phyloP scores from a whole-genome alignment of 2,113 vertebrate species.

The Hystrix brachyura region DNA sequence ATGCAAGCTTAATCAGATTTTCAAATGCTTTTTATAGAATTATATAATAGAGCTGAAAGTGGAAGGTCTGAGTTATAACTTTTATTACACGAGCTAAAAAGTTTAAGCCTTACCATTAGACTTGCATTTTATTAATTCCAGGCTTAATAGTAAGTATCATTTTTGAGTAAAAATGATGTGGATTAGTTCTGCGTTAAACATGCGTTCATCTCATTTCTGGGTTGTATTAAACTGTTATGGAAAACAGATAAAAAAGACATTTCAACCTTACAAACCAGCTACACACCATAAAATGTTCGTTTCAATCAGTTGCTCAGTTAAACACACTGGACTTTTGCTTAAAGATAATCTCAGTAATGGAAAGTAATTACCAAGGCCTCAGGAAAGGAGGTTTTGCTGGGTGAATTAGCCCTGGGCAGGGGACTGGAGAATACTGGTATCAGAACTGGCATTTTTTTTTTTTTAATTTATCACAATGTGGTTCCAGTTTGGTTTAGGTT shows the following conservation, averaged over 20 bases:
- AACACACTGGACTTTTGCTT: background rate
- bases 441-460: background rate
- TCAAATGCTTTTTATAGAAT: conserved; percentile 52
- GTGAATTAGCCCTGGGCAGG: background rate
- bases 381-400: background rate
- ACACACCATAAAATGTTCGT: background rate
- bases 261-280: conserved; percentile 35
- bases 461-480: background rate
- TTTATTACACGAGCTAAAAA: background rate
- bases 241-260: background rate
- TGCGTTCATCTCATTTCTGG: conserved; percentile 30
- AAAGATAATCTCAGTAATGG: conserved; percentile 37
- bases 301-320: background rate
- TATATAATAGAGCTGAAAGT: conserved; percentile 29
- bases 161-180: conserved; percentile 35
- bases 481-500: background rate
- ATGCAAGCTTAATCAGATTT: conserved; percentile 54
- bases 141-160: background rate
- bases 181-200: conserved; percentile 70
- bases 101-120: conserved; percentile 50
- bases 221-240: conserved; percentile 49
- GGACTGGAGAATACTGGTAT: background rate
- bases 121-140: conserved; percentile 14
- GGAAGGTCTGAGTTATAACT: conserved; percentile 6
- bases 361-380: background rate